phyloP scores from a whole-genome alignment of 1,140 invertebrate species.

The Dinoponera quadriceps region DNA sequence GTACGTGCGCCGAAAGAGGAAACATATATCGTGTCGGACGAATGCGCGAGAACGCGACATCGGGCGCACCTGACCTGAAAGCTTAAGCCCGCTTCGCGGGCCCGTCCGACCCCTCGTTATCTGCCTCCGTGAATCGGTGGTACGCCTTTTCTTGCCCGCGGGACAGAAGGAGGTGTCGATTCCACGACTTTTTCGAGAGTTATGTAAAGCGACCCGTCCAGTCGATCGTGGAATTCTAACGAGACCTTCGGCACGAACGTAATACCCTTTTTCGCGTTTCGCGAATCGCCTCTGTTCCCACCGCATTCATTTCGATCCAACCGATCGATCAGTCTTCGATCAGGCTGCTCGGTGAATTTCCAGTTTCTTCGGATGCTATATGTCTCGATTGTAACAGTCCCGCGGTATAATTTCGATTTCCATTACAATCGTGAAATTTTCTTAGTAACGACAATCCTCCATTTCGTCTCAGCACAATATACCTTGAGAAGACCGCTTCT shows the following conservation, averaged over 20 bases:
- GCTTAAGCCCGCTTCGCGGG: conserved; percentile 64
- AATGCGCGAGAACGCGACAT: conserved; percentile 72
- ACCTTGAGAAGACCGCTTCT: too few relatives aligned
- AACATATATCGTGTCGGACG: conserved; percentile 76
- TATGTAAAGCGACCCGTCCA: conserved; percentile 38
- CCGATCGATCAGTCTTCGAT: background rate
- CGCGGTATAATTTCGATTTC: too few relatives aligned
- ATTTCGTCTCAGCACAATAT: too few relatives aligned
- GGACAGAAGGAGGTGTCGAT: conserved; percentile 68
- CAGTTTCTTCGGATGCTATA: too few relatives aligned
- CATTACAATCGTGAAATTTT: too few relatives aligned
- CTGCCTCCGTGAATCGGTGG: conserved; percentile 70
- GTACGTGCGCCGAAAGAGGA: conserved; percentile 78
- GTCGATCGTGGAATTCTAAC: conserved; percentile 42
- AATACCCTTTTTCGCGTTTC: background rate
- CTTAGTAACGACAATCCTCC: too few relatives aligned
- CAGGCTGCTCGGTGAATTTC: too few relatives aligned
- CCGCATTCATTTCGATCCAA: background rate
- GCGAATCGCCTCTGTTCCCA: background rate
- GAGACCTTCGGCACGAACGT: background rate
- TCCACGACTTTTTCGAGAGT: conserved; percentile 59
- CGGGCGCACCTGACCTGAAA: conserved; percentile 80
- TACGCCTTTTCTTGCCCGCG: conserved; percentile 70
- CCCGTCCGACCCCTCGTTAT: conserved; percentile 67
- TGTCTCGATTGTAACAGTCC: too few relatives aligned